A percentile compares a stretch with the other conserved stretches of the same genome.
Evolutionary conservation across 2,113 vertebrate species (phyloP).

Genomic region (Noturus placidus): DNA sequence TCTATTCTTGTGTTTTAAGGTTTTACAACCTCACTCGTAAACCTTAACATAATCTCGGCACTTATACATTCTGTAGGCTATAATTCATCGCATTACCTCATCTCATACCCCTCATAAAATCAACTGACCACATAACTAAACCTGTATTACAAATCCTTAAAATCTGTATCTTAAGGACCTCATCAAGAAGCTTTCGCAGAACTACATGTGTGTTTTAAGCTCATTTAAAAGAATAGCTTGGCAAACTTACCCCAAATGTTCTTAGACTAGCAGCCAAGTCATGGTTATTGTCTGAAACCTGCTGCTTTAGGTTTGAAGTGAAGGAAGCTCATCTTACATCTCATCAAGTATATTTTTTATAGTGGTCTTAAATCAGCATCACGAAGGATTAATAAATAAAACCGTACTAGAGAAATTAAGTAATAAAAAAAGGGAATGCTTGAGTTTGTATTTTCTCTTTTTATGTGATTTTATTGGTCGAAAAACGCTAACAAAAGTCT

Average conservation of each 20-base stretch:
- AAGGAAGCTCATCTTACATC: neutral
- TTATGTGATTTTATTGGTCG: neutral
- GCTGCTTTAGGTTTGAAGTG: neutral
- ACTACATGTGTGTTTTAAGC: neutral
- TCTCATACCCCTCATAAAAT: conserved; percentile 28
- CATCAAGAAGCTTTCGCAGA: neutral
- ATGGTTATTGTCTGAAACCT: neutral
- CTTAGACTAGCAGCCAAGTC: neutral
- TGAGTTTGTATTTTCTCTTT: neutral
- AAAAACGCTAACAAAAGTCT: neutral
- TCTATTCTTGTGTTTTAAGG: conserved; percentile 37
- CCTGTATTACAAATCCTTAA: conserved; percentile 6
- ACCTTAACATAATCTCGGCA: conserved; percentile 33
- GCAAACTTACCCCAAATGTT: neutral
- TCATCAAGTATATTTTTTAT: neutral
- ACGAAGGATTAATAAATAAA: neutral
- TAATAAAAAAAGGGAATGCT: conserved; percentile 10
- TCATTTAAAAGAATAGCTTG: neutral
- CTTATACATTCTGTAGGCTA: conserved; percentile 13
- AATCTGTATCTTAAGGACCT: neutral
- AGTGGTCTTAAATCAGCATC: neutral
- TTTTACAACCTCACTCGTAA: conserved; percentile 47
- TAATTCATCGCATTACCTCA: conserved; percentile 41
- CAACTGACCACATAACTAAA: conserved; percentile 37
- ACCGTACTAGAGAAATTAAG: neutral